phyloP scores from a whole-genome alignment of 2,797 vertebrate species.

The Sebastes glaucus region DNA sequence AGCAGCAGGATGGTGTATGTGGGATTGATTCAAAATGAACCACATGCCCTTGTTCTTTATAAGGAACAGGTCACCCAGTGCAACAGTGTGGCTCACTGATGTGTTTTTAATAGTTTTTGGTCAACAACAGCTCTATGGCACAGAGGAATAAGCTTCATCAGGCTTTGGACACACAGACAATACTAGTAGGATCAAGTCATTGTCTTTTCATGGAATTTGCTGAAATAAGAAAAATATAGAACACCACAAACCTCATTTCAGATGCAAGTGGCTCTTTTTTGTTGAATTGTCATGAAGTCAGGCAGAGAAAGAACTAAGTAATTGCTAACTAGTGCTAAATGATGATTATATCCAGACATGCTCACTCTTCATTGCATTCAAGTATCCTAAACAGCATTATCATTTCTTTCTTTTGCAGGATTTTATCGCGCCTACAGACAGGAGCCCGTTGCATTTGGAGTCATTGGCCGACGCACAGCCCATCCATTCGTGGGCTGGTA shows the following conservation, averaged over 20 bases:
- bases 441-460: conserved; percentile 93
- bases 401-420: conserved; percentile 79
- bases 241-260: neutral
- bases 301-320: neutral
- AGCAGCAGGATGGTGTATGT: no score
- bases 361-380: neutral
- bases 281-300: neutral
- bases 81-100: no score
- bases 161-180: neutral
- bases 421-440: conserved; percentile 94
- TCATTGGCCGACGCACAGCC: conserved; percentile 90
- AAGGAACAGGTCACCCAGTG: no score
- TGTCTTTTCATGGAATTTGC: neutral
- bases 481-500: conserved; percentile 97
- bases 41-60: no score
- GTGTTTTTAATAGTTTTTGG: no score
- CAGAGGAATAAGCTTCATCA: neutral
- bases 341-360: neutral
- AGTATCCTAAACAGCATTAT: neutral
- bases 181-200: neutral
- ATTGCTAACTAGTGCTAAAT: neutral
- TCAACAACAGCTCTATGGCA: neutral
- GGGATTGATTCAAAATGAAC: no score
- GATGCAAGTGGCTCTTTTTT: neutral
- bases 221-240: neutral